Percentiles rank a stretch among this genome's conserved stretches.
phyloP scores from a whole-genome alignment of 1,140 invertebrate genomes.

The Antheraea pernyi region DNA sequence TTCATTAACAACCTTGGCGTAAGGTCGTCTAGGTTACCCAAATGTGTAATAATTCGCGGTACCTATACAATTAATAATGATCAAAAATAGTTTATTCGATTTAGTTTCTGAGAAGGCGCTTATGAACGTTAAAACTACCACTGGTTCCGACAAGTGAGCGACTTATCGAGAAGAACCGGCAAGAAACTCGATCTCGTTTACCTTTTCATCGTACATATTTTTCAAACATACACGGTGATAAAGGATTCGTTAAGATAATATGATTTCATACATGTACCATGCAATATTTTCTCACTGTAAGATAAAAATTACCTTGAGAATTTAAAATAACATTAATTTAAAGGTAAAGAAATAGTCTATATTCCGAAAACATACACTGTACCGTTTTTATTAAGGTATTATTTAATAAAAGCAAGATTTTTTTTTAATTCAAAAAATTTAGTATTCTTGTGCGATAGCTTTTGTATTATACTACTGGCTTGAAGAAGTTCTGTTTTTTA shows the following conservation, averaged over 20 bases:
- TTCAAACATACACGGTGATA: too few relatives aligned
- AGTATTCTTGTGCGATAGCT: not conserved
- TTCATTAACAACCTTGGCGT: conserved; percentile 46
- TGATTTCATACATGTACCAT: not conserved
- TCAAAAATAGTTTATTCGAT: too few relatives aligned
- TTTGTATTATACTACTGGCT: not conserved
- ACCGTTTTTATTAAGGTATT: not conserved
- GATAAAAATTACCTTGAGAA: not conserved
- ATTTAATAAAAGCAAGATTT: not conserved
- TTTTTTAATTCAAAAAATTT: not conserved
- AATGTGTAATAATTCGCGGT: conserved; percentile 46
- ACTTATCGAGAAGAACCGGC: too few relatives aligned
- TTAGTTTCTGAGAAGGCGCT: too few relatives aligned
- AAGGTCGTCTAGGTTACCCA: conserved; percentile 52
- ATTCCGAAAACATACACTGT: not conserved
- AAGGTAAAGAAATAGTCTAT: not conserved
- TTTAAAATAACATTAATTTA: not conserved
- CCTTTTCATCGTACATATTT: too few relatives aligned
- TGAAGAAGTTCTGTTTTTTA: not conserved
- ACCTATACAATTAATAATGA: conserved; percentile 29
- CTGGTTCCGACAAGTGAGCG: too few relatives aligned
- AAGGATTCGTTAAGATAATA: not conserved
- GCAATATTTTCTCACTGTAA: conserved; percentile 1
- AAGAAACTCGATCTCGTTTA: too few relatives aligned
- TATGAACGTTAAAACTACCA: too few relatives aligned